phyloP scores from a whole-genome alignment of 2,797 vertebrate species.

The Sparidentex hasta region DNA sequence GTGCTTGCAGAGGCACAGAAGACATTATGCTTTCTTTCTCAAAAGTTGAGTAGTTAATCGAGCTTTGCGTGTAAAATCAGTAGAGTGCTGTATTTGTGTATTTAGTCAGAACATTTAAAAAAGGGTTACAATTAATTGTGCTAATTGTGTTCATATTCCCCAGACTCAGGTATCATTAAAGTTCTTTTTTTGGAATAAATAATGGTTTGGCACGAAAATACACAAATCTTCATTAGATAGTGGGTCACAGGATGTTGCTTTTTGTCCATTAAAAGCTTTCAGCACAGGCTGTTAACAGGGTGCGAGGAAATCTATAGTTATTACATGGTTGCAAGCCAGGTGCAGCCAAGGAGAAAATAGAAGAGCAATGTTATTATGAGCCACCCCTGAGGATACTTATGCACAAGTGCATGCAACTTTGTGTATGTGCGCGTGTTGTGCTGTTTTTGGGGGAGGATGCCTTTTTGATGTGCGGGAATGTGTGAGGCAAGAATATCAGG shows the following conservation, averaged over 20 bases:
- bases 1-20: neutral
- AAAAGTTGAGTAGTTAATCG: neutral
- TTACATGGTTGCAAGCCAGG: slow-evolving; percentile 66
- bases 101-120: neutral
- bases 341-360: slow-evolving; percentile 74
- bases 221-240: neutral
- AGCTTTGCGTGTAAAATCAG: neutral
- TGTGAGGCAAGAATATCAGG: slow-evolving; percentile 48
- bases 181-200: neutral
- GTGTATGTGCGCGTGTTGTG: slow-evolving; percentile 26
- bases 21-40: neutral
- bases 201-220: neutral
- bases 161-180: neutral
- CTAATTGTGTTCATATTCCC: neutral
- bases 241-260: slow-evolving; percentile 18
- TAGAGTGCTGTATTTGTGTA: neutral
- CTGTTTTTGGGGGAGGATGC: neutral
- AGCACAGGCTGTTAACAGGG: slow-evolving; percentile 38
- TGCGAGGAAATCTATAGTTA: slow-evolving; percentile 71
- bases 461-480: slow-evolving; percentile 19
- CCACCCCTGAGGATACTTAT: slow-evolving; percentile 54
- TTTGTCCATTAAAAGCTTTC: slow-evolving; percentile 32
- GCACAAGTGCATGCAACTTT: slow-evolving; percentile 35
- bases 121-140: neutral
- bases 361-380: slow-evolving; percentile 64